Evolutionary conservation across 2,888 invertebrate species (phyloP).

Genomic region (Cosmia pyralina): DNA sequence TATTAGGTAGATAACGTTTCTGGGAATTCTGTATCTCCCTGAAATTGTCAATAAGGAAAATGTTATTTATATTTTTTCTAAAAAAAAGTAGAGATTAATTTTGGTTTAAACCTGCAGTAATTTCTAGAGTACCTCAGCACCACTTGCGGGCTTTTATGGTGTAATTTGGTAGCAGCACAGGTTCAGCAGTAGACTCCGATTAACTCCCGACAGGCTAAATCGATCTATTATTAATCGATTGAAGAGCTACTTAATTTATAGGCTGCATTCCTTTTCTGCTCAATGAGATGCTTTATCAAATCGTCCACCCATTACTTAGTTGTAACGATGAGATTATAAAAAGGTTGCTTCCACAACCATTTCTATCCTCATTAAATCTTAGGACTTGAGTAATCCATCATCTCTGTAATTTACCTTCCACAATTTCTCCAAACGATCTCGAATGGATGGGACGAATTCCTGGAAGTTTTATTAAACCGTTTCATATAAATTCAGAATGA

Average conservation of each 20-base stretch:
- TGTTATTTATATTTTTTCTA: too few relatives aligned
- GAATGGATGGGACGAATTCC: conserved; percentile 23
- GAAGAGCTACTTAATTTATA: not conserved
- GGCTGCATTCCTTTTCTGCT: not conserved
- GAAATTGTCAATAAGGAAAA: conserved; percentile 34
- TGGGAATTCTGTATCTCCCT: conserved; percentile 18
- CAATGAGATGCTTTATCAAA: not conserved
- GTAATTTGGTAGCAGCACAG: not conserved
- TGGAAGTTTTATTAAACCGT: conserved; percentile 23
- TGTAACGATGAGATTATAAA: not conserved
- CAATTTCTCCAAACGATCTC: not conserved
- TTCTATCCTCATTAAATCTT: conserved; percentile 13
- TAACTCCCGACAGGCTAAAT: not conserved
- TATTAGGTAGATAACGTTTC: conserved; percentile 30
- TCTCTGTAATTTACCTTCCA: conserved; percentile 14
- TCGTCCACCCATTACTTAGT: not conserved
- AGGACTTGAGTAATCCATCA: conserved; percentile 8
- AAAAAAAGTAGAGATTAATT: not conserved
- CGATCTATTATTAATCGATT: not conserved
- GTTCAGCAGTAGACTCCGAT: not conserved
- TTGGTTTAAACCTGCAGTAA: not conserved
- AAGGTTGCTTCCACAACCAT: conserved; percentile 12
- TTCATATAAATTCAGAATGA: conserved; percentile 34
- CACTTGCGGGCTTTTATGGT: too few relatives aligned
- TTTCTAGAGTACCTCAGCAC: not conserved